These are phyloP conservation scores for Chiloscyllium punctatum DNA, from an alignment of 2,797 vertebrate genomes.

Conservation along the genomic window DNA sequence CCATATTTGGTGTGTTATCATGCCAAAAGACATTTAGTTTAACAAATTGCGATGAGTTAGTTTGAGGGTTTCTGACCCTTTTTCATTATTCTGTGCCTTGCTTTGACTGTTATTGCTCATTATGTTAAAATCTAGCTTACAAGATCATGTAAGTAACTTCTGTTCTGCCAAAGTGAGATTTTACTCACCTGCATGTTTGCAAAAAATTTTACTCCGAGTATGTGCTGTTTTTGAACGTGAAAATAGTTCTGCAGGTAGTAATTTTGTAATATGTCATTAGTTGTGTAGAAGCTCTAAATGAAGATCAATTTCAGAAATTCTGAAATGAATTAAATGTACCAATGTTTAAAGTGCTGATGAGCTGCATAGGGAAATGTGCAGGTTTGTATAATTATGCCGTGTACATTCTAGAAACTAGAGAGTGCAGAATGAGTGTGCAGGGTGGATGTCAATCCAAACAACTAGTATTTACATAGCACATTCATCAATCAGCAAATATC, in stretches of 20 bases:
- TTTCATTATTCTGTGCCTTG: too few relatives aligned
- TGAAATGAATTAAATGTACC: neutral
- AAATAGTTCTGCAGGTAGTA: neutral
- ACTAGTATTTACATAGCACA: too few relatives aligned
- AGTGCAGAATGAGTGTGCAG: too few relatives aligned
- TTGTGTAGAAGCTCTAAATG: neutral
- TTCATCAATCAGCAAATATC: too few relatives aligned
- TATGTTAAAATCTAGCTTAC: too few relatives aligned
- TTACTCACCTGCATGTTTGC: neutral
- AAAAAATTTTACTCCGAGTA: neutral
- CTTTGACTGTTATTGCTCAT: too few relatives aligned
- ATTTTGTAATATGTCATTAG: neutral
- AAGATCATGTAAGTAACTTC: too few relatives aligned
- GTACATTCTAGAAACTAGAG: neutral
- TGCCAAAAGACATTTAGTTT: neutral
- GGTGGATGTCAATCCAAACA: neutral
- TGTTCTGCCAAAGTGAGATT: neutral
- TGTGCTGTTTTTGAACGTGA: neutral
- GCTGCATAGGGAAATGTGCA: neutral
- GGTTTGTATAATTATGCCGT: neutral
- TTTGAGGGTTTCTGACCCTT: too few relatives aligned
- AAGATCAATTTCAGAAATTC: neutral
- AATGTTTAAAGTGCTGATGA: neutral
- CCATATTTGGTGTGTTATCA: neutral
- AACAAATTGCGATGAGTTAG: neutral